Base-by-base conservation (phyloP, 2,888 invertebrate genomes). In the Spodoptera littoralis region DNA sequence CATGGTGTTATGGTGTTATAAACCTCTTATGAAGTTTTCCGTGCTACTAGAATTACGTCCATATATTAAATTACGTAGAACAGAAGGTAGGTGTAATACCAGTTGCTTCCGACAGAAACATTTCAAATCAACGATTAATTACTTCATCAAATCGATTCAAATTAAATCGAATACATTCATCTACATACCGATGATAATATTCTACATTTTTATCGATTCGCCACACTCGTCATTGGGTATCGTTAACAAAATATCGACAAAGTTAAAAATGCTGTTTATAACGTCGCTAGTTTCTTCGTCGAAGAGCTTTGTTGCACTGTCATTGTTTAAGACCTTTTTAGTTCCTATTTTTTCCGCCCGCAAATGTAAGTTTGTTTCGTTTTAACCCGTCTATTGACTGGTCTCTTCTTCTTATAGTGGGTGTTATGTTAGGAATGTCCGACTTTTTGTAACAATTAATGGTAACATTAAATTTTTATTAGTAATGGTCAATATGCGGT, bases 391-490 rank as follows among this genome's bases (percentile, higher is more conserved):
- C 27, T 27, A 27, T 27, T 27, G 27, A 27, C 27, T 27, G 27
- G 27, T 36, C 36, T 36, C 36, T 36, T 36, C 50, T 58, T 45
- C 53, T 36, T 60, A 69, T 50, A 59, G 58, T 54, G 56, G 69
- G 49, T 64, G 73, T 63, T 69, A 78, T 76, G 69, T 53, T 47
- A 72, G 42, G 72, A 78, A 76, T 76, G 72, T 75, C 78, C 55
- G 72, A 62, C 62, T 63, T 68, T 70, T 74, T 53, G 64, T 74
- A 56, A 64, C 65, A 70, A 72, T 74, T 70, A 74, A 72, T 74
- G 68, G 68, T 58, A 68, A 63, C 55, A 55, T 68, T 24, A 12
- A 69, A 56, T 46, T 41, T 70, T 73, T 66, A 66, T 66, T 60
- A 50, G 48, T 41, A 24, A 56, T 46, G 13, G 45, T 24, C 24